Evolutionary conservation across 2,797 vertebrate genomes (phyloP), one percentile per base, ranked within the genome.

Genomic region (Orientallactaga sibirica): DNA sequence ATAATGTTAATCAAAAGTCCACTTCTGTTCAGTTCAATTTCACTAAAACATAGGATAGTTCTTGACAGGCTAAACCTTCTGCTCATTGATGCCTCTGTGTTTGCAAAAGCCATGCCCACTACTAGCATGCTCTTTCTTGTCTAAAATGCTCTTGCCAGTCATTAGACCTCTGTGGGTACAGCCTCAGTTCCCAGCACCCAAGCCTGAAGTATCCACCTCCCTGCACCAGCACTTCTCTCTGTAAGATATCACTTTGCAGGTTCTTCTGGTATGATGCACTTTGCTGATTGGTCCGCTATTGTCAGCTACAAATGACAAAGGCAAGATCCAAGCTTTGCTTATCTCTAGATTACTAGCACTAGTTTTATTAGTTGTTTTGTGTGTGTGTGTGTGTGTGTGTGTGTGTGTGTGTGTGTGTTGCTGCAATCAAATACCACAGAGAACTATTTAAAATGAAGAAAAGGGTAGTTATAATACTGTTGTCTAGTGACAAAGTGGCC

Each of bases 181-280:
- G 55, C 5, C 58, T 68, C 43, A 15, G 29, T 22, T 18, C 19
- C 67, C 2, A 9, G 15, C 19, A 0, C 43, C 48, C 55, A 33
- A 61, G 25, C 27, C 18, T 14, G 43, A 48, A 78, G 7, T 18
- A 3, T 3, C 4, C 0, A 0, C 52, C 52, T 87, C 37, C 55
- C 41, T 4, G 14, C 2, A 5, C 37, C 43, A 64, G 61, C 55
- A 25, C 10, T 18, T 52, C 68, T 29, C 25, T 55, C 61, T 58
- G 22, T 58, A 0, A 7, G 2, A 37, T 29, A 52, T 68, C 52
- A 12, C 15, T 55, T 25, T 11, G 1, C 62, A 3, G 15, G 24
- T 93, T 61, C 41, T 5, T 55, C 52, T 37, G 19, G 16, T 14
- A 3, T 20, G 20, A 43, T 5, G 15, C 10, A 88, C 52, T 29